Conservation (phyloP, 1,140 invertebrate species). For the Argopecten irradians region DNA sequence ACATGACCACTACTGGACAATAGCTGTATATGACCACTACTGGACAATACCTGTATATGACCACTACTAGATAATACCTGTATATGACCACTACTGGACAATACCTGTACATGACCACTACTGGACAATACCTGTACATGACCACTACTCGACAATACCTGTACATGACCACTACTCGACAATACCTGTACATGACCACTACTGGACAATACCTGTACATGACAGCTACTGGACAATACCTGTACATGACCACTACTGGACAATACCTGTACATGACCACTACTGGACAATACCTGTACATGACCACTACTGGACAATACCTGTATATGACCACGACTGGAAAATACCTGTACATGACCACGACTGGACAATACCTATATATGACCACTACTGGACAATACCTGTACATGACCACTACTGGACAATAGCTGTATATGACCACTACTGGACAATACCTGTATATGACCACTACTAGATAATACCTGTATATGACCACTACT, state of each 20-base stretch:
- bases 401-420: too few relatives aligned
- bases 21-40: background rate
- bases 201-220: background rate
- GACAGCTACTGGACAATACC: background rate
- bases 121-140: background rate
- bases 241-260: background rate
- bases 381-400: background rate
- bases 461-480: too few relatives aligned
- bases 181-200: background rate
- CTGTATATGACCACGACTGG: background rate
- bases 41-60: background rate
- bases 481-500: too few relatives aligned
- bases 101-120: background rate
- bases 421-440: too few relatives aligned
- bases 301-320: background rate
- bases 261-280: background rate
- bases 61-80: background rate
- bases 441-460: too few relatives aligned
- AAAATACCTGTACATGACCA: background rate
- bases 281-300: background rate
- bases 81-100: background rate
- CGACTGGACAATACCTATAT: background rate
- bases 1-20: background rate
- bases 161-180: background rate
- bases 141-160: background rate